phyloP scores from a whole-genome alignment of 2,888 invertebrate species.

The Gnatocerus cornutus region DNA sequence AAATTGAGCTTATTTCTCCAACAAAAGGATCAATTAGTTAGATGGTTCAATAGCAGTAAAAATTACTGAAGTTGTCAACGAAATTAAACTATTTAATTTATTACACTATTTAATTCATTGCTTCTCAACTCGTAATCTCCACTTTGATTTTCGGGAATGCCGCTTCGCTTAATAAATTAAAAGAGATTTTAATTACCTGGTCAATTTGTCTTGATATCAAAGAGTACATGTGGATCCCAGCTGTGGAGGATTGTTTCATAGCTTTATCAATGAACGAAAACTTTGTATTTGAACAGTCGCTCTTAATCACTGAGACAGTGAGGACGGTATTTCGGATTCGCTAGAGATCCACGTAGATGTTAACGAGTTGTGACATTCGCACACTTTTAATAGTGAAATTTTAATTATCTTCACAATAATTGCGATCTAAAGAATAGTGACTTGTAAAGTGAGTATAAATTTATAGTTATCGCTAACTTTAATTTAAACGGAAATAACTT shows the following conservation, averaged over 20 bases:
- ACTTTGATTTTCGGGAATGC: background rate
- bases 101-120: background rate
- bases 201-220: conserved; percentile 6
- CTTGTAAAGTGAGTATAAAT: no score
- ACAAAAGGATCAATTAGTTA: conserved; percentile 8
- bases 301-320: conserved; percentile 20
- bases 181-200: conserved; percentile 9
- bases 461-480: no score
- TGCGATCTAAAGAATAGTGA: no score
- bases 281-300: conserved; percentile 20
- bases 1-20: background rate
- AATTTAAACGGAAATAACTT: background rate
- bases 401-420: no score
- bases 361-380: no score
- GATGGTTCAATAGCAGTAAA: conserved; percentile 1
- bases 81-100: conserved; percentile 24
- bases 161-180: background rate
- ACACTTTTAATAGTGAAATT: no score
- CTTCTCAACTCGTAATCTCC: conserved; percentile 5
- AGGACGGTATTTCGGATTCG: conserved; percentile 19
- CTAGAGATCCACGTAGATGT: background rate
- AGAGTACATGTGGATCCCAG: conserved; percentile 13
- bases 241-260: conserved; percentile 11
- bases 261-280: conserved; percentile 27
- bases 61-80: conserved; percentile 3